Conservation (phyloP, 2,113 vertebrate genomes). For the Sciurus niger region DNA sequence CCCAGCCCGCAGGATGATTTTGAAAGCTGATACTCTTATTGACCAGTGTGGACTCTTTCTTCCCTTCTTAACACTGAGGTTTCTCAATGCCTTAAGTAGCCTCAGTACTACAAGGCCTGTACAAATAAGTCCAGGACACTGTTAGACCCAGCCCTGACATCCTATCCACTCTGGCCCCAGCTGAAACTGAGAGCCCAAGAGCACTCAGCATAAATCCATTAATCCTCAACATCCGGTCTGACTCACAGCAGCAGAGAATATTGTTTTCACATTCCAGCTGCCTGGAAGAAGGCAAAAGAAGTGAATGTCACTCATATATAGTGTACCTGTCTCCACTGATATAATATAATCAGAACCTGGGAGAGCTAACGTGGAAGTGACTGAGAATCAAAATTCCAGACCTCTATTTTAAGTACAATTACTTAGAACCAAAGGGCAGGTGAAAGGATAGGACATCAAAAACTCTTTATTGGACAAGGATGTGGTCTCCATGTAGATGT, state of each 20-base stretch:
- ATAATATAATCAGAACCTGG: not conserved
- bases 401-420: not conserved
- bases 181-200: slow-evolving; percentile 83
- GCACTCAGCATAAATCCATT: slow-evolving; percentile 83
- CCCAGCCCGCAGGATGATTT: not conserved
- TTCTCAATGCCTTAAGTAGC: slow-evolving; percentile 86
- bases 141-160: slow-evolving; percentile 14
- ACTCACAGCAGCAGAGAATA: not conserved
- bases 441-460: too few species aligned
- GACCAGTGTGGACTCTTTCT: slow-evolving; percentile 78
- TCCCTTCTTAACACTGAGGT: slow-evolving; percentile 77
- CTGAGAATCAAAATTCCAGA: not conserved
- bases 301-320: too few species aligned
- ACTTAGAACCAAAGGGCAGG: too few species aligned
- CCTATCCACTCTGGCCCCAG: not conserved
- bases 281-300: too few species aligned
- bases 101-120: slow-evolving; percentile 81
- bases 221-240: not conserved
- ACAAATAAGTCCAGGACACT: slow-evolving; percentile 83
- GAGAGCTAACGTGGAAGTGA: too few species aligned
- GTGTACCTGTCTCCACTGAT: not conserved
- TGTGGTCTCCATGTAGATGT: too few species aligned
- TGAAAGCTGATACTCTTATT: slow-evolving; percentile 4
- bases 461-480: too few species aligned
- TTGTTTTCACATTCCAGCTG: slow-evolving; percentile 11